These are phyloP conservation scores for Cistogaster globosa DNA, from an alignment of 2,888 invertebrate genomes.

Conservation along the genomic window DNA sequence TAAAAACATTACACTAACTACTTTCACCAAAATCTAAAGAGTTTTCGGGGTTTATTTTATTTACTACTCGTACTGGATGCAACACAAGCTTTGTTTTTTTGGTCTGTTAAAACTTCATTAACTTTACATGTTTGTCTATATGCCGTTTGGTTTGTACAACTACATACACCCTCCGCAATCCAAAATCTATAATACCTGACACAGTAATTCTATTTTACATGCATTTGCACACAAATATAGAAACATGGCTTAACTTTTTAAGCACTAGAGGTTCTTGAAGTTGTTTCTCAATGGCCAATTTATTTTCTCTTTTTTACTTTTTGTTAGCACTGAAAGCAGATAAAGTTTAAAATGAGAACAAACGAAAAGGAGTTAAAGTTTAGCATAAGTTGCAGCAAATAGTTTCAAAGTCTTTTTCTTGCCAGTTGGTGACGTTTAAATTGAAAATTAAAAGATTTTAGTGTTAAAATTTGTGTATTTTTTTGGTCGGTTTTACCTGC, in stretches of 20 bases:
- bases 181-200: conserved; percentile 9
- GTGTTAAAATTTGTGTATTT: conserved; percentile 12
- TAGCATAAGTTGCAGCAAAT: conserved; percentile 63
- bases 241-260: conserved; percentile 65
- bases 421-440: conserved; percentile 66
- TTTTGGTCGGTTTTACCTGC: background rate
- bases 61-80: background rate
- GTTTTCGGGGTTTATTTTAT: conserved; percentile 20
- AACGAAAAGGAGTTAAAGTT: conserved; percentile 58
- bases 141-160: background rate
- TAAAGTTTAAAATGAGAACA: conserved; percentile 49
- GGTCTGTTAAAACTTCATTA: conserved; percentile 30
- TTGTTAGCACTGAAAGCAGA: conserved; percentile 9
- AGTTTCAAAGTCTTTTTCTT: conserved; percentile 68
- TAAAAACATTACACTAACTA: conserved; percentile 38
- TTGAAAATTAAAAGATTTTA: conserved; percentile 56
- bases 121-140: conserved; percentile 10
- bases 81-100: conserved; percentile 29
- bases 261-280: conserved; percentile 61
- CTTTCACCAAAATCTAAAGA: conserved; percentile 65
- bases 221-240: conserved; percentile 6
- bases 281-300: conserved; percentile 29
- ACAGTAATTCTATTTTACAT: conserved; percentile 7
- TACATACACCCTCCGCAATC: background rate
- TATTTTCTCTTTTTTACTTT: background rate